Evolutionary conservation across 2,797 vertebrate species (phyloP).

Genomic region (Peromyscus nudipes): DNA sequence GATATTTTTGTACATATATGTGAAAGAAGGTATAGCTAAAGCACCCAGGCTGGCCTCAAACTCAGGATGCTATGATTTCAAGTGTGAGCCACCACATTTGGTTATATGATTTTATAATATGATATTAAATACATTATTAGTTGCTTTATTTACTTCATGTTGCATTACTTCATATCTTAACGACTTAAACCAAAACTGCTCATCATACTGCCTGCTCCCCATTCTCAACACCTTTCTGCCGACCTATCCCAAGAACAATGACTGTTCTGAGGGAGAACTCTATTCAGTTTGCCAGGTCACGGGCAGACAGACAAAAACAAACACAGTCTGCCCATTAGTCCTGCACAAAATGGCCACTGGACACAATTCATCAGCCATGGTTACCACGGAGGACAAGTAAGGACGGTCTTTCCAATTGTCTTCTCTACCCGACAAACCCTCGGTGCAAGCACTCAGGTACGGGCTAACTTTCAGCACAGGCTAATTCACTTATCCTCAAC

Average conservation of each 20-base stretch:
- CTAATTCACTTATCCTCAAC: slow-evolving; percentile 91
- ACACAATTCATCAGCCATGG: slow-evolving; percentile 83
- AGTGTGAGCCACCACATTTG: background rate
- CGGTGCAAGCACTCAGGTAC: slow-evolving; percentile 88
- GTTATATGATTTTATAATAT: background rate
- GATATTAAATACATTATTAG: background rate
- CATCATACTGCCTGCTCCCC: accelerated
- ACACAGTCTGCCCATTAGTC: slow-evolving; percentile 70
- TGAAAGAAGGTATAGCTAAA: background rate
- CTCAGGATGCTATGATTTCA: background rate
- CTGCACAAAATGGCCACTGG: slow-evolving; percentile 67
- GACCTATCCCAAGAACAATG: background rate
- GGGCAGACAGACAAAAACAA: slow-evolving; percentile 61
- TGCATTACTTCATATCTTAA: background rate
- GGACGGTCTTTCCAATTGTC: slow-evolving; percentile 86
- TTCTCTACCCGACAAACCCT: slow-evolving; percentile 86
- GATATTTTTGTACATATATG: background rate
- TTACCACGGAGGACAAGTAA: slow-evolving; percentile 73
- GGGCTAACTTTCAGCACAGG: slow-evolving; percentile 90
- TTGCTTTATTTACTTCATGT: background rate
- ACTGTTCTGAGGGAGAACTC: background rate
- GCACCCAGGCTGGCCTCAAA: background rate
- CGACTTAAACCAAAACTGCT: background rate
- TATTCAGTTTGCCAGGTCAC: background rate
- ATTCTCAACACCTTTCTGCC: accelerated